Base-by-base conservation (phyloP, 2,113 vertebrate genomes). In the Monopterus albus region DNA sequence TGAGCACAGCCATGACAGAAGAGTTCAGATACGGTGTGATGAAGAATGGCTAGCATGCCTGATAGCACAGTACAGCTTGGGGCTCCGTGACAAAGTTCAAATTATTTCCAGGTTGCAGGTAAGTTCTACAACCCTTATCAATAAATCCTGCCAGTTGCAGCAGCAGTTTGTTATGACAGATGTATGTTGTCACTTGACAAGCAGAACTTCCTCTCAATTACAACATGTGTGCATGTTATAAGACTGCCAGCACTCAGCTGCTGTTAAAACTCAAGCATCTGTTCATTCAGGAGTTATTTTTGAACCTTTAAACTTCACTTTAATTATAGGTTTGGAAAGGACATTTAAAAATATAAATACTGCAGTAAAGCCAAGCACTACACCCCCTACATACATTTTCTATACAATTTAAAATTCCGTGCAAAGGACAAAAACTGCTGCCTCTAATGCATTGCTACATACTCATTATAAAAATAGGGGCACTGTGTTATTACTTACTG, bases 221-320 rank as follows among this genome's bases (percentile, higher is more conserved):
- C 79, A 72, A 72, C 58, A 66, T 80, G 62, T 75, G 60, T 79
- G 65, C 62, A 78, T 79, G 75, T 81, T 86, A 79, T 65, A 73
- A 76, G 69, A 65, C 74, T 75, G 67, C 74, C 64, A 52, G 79
- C 57, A 55, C 58, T 56, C 89, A 92, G 88, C 84, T 90, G 82
- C 86, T 78, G 74, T 86, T 82, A 83, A 92, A 89, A 91, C 78
- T 71, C 80, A 87, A 88, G 89, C 88, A 92, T 91, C 89, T 92
- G 87, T 83, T 92, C 81, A 84, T 78, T 88, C 69, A 81, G 47
- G 43, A 85, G 84, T 88, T 91, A 87, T 90, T 90, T 87, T 62
- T 83, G 62, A 87, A 88, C 75, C 63, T 63, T 79, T 85, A 72
- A 85, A 92, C 87, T 57, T 83, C 89, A 78, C 72, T 85, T 82